These are phyloP conservation scores for Pinctada fucata DNA, from an alignment of 2,888 invertebrate genomes.

Conservation along the genomic window DNA sequence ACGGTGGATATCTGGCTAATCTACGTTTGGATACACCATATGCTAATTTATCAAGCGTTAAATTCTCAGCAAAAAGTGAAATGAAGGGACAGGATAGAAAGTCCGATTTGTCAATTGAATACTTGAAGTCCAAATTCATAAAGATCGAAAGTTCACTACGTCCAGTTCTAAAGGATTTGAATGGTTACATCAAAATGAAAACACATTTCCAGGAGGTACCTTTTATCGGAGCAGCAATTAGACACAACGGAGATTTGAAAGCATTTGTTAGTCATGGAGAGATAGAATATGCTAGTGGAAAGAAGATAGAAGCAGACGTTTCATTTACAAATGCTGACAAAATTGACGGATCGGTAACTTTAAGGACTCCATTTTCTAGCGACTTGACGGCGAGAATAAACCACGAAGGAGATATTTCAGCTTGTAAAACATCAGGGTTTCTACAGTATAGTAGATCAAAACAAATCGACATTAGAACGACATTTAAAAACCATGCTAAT, in stretches of 20 bases:
- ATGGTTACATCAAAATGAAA: constrained; percentile 42
- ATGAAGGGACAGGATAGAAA: constrained; percentile 32
- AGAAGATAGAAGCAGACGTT: constrained; percentile 19
- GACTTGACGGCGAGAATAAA: constrained; percentile 29
- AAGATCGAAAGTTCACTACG: constrained; percentile 17
- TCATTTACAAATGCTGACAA: constrained; percentile 30
- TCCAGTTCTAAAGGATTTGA: constrained; percentile 11
- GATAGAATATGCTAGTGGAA: constrained; percentile 31
- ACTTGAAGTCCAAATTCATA: constrained; percentile 1
- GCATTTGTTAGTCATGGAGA: constrained; percentile 19
- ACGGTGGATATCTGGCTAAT: constrained; percentile 44
- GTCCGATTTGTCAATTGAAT: constrained; percentile 30
- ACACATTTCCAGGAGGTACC: constrained; percentile 39
- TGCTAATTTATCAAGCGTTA: constrained; percentile 43
- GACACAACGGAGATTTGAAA: constrained; percentile 25
- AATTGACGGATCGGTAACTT: constrained; percentile 24
- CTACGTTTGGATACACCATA: constrained; percentile 53
- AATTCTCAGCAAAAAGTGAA: constrained; percentile 42
- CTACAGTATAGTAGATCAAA: not conserved
- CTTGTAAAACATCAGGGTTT: not conserved
- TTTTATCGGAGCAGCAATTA: constrained; percentile 23
- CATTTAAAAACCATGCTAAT: not conserved
- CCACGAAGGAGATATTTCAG: not conserved
- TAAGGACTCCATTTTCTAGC: constrained; percentile 30
- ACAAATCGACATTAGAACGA: not conserved